Evolutionary conservation across 2,888 invertebrate species (phyloP).

Genomic region (Lasioglossum lativentre): DNA sequence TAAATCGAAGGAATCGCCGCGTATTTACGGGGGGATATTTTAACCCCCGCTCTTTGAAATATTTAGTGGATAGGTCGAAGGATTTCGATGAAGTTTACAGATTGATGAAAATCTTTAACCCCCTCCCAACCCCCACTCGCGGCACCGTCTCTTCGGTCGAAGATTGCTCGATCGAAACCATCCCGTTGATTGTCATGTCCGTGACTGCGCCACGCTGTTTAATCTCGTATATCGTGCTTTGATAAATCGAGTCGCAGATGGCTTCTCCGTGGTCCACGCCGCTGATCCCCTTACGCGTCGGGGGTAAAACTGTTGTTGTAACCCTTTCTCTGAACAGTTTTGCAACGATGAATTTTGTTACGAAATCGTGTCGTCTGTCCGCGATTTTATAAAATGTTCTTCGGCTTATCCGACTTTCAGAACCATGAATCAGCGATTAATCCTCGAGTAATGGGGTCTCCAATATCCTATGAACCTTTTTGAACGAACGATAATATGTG

Average conservation of each 20-base stretch:
- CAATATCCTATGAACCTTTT: background rate
- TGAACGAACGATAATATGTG: background rate
- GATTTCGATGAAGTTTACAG: background rate
- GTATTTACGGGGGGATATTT: background rate
- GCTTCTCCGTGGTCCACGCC: background rate
- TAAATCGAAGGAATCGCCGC: slow-evolving; percentile 2
- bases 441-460: background rate
- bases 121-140: background rate
- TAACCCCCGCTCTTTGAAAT: background rate
- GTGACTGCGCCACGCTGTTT: background rate
- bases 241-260: background rate
- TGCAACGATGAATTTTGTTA: background rate
- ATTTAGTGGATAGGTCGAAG: background rate
- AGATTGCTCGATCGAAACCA: background rate
- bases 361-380: background rate
- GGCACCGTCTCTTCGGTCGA: background rate
- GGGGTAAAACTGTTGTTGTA: background rate
- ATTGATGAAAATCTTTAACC: background rate
- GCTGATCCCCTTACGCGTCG: background rate
- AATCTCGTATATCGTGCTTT: background rate
- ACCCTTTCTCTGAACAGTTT: too few species aligned
- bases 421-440: background rate
- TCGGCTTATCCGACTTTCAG: background rate
- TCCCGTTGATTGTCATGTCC: background rate
- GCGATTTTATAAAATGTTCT: background rate